Base-by-base conservation (phyloP, 2,797 vertebrate genomes). In the Calcarius lapponicus region DNA sequence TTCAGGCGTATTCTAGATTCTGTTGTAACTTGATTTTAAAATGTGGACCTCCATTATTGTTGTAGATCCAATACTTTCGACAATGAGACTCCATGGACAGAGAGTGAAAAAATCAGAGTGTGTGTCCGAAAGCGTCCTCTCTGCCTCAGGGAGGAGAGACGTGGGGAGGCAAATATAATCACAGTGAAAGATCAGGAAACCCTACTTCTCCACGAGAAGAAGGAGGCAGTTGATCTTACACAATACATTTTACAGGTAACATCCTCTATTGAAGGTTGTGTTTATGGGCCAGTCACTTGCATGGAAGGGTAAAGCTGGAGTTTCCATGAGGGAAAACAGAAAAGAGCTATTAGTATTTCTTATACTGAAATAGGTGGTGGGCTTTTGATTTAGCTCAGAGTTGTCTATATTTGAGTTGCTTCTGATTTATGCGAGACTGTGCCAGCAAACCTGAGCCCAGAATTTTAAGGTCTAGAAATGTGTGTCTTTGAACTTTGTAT, bases 81-180 rank as follows among this genome's bases (percentile, higher is more conserved):
- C 75, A 98, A 97, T 83, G 96, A 97, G 48, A 94, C 90, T 58
- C 93, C 93, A 6, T 96, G 98, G 97, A 96, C 97, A 60, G 94
- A 98, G 90, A 95, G 97, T 34, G 98, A 98, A 66, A 98, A 98
- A 96, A 99, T 99, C 90, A 97, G 97, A 53, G 99, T 99, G 32
- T 99, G 98, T 89, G 98, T 99, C 94, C 98, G 99, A 93, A 99
- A 99, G 96, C 98, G 99, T 90, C 98, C 99, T 34, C 97, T 99
- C 67, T 97, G 98, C 26, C 38, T 75, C 24, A 95, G 93, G 32
- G 99, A 99, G 84, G 91, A 97, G 87, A 95, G 93, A 79, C 98
- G 98, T 75, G 98, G 98, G 83, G 98, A 99, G 94, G 83, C 97
- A 76, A 98, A 98, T 92, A 97, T 99, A 71, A 98, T 99, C 95